Percentiles rank a stretch among this genome's conserved stretches.
Conservation (phyloP, 1,140 invertebrate species). For the Hormaphis cornu region DNA sequence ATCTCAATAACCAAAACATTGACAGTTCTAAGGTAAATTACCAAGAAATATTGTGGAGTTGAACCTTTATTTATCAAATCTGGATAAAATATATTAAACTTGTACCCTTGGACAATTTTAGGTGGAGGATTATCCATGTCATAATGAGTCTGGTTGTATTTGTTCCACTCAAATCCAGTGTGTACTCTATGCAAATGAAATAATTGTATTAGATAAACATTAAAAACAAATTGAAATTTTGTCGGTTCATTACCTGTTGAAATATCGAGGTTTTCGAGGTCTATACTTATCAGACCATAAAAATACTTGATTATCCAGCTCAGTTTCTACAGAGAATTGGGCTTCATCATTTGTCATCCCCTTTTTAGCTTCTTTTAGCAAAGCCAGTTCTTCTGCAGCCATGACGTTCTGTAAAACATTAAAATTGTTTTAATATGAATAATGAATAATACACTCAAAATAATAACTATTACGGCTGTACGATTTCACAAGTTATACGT, state of each 20-base stretch:
- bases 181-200: conserved; percentile 51
- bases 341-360: conserved; percentile 84
- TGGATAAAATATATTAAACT: conserved; percentile 99
- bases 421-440: conserved; percentile 9
- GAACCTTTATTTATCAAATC: conserved; percentile 93
- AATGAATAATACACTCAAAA: background rate
- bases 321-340: conserved; percentile 83
- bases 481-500: conserved; percentile 1
- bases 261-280: conserved; percentile 93
- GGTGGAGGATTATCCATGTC: conserved; percentile 99
- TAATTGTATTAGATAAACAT: background rate
- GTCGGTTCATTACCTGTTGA: conserved; percentile 61
- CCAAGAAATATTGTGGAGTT: conserved; percentile 88
- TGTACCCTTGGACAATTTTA: conserved; percentile 99
- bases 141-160: conserved; percentile 99
- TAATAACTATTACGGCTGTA: background rate
- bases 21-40: conserved; percentile 43
- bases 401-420: conserved; percentile 46
- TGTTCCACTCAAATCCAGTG: conserved; percentile 99
- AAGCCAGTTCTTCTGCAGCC: conserved; percentile 51
- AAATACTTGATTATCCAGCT: conserved; percentile 76
- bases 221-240: background rate
- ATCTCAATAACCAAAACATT: background rate
- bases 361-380: conserved; percentile 71
- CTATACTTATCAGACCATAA: conserved; percentile 97